A percentile compares a stretch with the other conserved stretches of the same genome.
Evolutionary conservation across 2,113 vertebrate genomes (phyloP).

Genomic region (Australoheros scitulus): DNA sequence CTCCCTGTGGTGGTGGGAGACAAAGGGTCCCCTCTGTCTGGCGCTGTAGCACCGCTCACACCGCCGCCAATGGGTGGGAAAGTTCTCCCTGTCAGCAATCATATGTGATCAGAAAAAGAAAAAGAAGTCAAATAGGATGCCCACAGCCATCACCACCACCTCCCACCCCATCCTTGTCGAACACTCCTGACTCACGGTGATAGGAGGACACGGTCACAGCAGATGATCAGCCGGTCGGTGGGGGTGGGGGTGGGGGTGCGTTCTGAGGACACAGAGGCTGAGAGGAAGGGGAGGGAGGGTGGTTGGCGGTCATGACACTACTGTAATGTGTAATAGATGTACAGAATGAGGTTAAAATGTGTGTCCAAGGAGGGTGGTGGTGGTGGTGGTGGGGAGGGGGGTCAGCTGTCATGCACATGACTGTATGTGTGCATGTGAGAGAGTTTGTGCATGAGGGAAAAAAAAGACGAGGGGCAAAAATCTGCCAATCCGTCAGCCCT

Average conservation of each 20-base stretch:
- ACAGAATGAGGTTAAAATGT: slow-evolving; percentile 51
- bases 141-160: slow-evolving; percentile 2
- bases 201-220: slow-evolving; percentile 69
- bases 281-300: slow-evolving; percentile 2
- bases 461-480: slow-evolving; percentile 13
- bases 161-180: slow-evolving; percentile 52
- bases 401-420: slow-evolving; percentile 68
- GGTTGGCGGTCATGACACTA: slow-evolving; percentile 59
- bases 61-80: slow-evolving; percentile 60
- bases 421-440: slow-evolving; percentile 18
- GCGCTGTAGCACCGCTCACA: slow-evolving; percentile 44
- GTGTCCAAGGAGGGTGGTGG: neutral
- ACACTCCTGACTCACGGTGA: slow-evolving; percentile 68
- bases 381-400: neutral
- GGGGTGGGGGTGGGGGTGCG: slow-evolving; percentile 53
- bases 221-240: slow-evolving; percentile 63
- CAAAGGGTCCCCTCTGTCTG: slow-evolving; percentile 79
- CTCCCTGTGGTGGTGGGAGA: slow-evolving; percentile 68
- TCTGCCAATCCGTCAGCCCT: slow-evolving; percentile 43
- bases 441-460: neutral
- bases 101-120: slow-evolving; percentile 42
- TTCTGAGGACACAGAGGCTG: slow-evolving; percentile 64
- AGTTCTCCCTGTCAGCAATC: slow-evolving; percentile 61
- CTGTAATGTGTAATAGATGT: slow-evolving; percentile 61
- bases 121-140: slow-evolving; percentile 50